Evolutionary conservation across 2,888 invertebrate genomes (phyloP).

Genomic region (Cremastinae sp.): DNA sequence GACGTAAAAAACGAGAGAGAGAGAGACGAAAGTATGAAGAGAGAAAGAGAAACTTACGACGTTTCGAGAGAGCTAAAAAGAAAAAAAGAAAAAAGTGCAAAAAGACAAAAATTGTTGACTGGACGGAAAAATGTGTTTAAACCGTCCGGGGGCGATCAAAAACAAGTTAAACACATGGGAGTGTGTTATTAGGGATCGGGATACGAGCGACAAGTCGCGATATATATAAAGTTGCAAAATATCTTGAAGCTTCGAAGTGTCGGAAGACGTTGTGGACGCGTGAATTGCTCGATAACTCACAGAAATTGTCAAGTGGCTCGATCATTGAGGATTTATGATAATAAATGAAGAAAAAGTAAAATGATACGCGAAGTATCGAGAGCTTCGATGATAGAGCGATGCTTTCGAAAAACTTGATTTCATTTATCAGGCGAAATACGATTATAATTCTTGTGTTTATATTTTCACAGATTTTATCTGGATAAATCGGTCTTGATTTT

Average conservation of each 20-base stretch:
- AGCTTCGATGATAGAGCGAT: background rate
- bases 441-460: too few relatives aligned
- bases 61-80: too few relatives aligned
- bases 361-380: background rate
- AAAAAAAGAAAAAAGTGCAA: background rate
- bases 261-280: slow-evolving; percentile 54
- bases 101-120: background rate
- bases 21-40: slow-evolving; percentile 14
- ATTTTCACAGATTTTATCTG: too few relatives aligned
- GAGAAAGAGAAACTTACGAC: too few relatives aligned
- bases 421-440: too few relatives aligned
- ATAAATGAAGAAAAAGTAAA: too few relatives aligned
- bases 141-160: slow-evolving; percentile 32
- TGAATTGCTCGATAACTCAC: slow-evolving; percentile 24
- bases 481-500: too few relatives aligned
- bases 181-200: slow-evolving; percentile 51
- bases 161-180: slow-evolving; percentile 46
- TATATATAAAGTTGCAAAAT: slow-evolving; percentile 53
- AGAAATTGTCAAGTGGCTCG: background rate
- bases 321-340: slow-evolving; percentile 8
- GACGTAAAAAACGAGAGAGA: background rate
- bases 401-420: background rate
- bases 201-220: slow-evolving; percentile 51
- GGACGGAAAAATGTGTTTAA: background rate
- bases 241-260: slow-evolving; percentile 34